phyloP scores from a whole-genome alignment of 2,888 invertebrate species.

The Brachynemurus nebulosus region DNA sequence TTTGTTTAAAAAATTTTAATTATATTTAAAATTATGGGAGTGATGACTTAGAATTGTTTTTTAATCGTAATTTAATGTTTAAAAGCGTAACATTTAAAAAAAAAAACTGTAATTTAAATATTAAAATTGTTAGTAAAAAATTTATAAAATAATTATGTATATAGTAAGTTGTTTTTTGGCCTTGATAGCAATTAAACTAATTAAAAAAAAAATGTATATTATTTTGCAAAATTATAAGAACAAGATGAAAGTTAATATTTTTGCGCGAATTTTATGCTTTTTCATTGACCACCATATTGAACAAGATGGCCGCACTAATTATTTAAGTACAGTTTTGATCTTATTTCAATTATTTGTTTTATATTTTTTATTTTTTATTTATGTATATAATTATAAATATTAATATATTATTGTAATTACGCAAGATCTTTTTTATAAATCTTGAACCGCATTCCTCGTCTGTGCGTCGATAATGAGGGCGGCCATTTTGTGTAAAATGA shows the following conservation, averaged over 20 bases:
- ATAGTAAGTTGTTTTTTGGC: too few species aligned
- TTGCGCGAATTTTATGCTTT: neutral
- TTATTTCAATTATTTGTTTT: constrained; percentile 1
- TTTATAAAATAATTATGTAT: too few species aligned
- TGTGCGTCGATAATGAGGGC: neutral
- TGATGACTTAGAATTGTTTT: too few species aligned
- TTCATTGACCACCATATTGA: neutral
- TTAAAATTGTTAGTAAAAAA: too few species aligned
- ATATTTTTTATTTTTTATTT: constrained; percentile 4
- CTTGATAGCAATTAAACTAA: too few species aligned
- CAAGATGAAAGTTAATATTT: neutral
- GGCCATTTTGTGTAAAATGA: neutral
- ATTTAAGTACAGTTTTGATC: constrained; percentile 2
- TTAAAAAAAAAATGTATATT: too few species aligned
- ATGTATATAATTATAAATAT: constrained; percentile 1
- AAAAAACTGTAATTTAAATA: too few species aligned
- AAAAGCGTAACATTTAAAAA: too few species aligned
- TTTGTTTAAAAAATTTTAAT: too few species aligned
- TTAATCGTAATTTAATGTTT: too few species aligned
- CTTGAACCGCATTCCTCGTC: constrained; percentile 4
- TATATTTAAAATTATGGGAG: too few species aligned
- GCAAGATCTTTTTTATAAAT: constrained; percentile 4
- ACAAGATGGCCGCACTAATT: neutral
- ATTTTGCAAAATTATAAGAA: too few species aligned
- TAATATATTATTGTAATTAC: neutral